Conservation (phyloP, 2,888 invertebrate genomes). For the Hyppa rectilinea region DNA sequence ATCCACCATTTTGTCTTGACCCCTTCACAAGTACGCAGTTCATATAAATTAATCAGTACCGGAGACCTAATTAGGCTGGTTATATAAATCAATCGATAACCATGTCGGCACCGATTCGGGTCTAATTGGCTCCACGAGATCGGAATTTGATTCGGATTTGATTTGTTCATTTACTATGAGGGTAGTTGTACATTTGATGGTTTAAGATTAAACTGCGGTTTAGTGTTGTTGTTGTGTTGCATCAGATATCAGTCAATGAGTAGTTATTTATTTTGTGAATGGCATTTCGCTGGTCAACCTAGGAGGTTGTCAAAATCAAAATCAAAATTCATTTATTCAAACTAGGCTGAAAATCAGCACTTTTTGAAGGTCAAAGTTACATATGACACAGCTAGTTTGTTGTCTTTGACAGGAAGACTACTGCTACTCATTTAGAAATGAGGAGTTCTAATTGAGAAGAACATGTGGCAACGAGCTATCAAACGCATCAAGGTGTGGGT, state of each 20-base stretch:
- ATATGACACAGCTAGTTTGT: too few relatives aligned
- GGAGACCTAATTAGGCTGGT: conserved; percentile 63
- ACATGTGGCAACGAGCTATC: too few relatives aligned
- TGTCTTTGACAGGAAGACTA: too few relatives aligned
- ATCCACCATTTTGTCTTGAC: conserved; percentile 41
- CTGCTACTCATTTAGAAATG: too few relatives aligned
- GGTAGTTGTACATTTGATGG: conserved; percentile 42
- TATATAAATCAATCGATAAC: conserved; percentile 70
- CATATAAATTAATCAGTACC: conserved; percentile 47
- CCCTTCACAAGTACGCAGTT: conserved; percentile 6
- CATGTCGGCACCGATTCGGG: conserved; percentile 56
- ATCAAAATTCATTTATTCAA: too few relatives aligned
- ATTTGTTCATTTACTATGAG: conserved; percentile 59
- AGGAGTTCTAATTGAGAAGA: too few relatives aligned
- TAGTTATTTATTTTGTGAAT: too few relatives aligned
- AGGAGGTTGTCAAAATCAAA: too few relatives aligned
- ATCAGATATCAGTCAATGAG: background rate
- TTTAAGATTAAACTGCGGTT: conserved; percentile 15
- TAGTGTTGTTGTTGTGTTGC: background rate
- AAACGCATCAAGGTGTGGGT: too few relatives aligned
- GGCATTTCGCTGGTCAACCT: too few relatives aligned
- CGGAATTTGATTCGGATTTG: conserved; percentile 67
- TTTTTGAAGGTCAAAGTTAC: too few relatives aligned
- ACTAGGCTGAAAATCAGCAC: too few relatives aligned
- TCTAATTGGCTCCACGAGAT: conserved; percentile 68